Evolutionary conservation across 2,797 vertebrate species (phyloP).

Genomic region (Macroramphosus scolopax): DNA sequence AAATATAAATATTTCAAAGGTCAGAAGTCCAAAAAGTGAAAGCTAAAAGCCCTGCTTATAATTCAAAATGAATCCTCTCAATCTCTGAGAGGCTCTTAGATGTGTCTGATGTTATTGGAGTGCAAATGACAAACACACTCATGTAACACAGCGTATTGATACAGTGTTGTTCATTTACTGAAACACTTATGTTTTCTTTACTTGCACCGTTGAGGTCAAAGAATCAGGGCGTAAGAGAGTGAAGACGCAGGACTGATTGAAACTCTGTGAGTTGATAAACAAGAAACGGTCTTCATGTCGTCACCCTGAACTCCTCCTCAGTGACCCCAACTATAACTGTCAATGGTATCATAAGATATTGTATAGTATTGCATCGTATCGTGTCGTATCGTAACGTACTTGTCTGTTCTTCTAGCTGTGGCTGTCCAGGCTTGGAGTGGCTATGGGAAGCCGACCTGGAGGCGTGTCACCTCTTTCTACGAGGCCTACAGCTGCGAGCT

Average conservation of each 20-base stretch:
- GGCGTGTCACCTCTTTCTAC: constrained; percentile 84
- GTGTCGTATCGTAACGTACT: not conserved
- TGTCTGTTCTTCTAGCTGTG: constrained; percentile 74
- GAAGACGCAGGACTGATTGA: constrained; percentile 16
- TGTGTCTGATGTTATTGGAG: not conserved
- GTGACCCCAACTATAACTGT: constrained; percentile 30
- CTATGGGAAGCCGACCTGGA: constrained; percentile 91
- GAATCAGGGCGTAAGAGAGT: constrained; percentile 9
- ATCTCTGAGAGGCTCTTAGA: not conserved
- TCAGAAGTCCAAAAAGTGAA: constrained; percentile 11
- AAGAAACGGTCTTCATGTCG: constrained; percentile 38
- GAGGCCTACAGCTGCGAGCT: constrained; percentile 78
- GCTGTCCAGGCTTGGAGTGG: constrained; percentile 79
- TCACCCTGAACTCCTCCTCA: constrained; percentile 36
- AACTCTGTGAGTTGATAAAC: constrained; percentile 38
- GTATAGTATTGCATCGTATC: not conserved
- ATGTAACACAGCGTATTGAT: not conserved
- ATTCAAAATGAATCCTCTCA: constrained; percentile 4
- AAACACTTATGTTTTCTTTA: not conserved
- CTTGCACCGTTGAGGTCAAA: constrained; percentile 3
- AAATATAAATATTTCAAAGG: constrained; percentile 54
- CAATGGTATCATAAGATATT: not conserved
- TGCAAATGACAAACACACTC: not conserved
- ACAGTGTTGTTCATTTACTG: constrained; percentile 6
- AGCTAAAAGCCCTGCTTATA: not conserved